Conservation (phyloP, 2,888 invertebrate genomes). For the Tanytarsus gracilentus region DNA sequence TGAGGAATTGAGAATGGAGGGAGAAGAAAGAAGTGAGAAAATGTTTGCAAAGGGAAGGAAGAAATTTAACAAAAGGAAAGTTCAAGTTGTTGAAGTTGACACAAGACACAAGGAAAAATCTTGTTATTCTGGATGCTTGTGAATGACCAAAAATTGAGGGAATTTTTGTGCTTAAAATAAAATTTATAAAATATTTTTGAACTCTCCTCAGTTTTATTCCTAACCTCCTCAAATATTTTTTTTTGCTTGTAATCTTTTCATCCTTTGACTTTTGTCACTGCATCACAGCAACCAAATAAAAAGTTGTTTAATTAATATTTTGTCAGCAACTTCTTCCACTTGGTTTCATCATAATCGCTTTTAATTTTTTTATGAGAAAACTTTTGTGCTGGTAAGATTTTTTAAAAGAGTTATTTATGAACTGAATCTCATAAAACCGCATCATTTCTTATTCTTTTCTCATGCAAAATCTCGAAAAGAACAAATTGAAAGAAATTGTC, state of each 20-base stretch:
- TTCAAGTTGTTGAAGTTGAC: conserved; percentile 17
- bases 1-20: too few relatives aligned
- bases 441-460: conserved; percentile 10
- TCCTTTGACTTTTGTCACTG: too few relatives aligned
- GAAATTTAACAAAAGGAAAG: too few relatives aligned
- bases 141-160: too few relatives aligned
- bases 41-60: not conserved
- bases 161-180: too few relatives aligned
- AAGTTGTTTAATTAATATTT: conserved; percentile 27
- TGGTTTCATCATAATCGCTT: not conserved
- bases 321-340: conserved; percentile 1
- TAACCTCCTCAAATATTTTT: not conserved
- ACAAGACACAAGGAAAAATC: conserved; percentile 15
- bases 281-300: conserved; percentile 3
- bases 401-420: conserved; percentile 25
- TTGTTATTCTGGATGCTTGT: conserved; percentile 2
- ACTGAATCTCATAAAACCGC: conserved; percentile 22
- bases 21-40: too few relatives aligned
- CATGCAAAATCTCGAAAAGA: too few relatives aligned
- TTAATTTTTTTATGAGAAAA: conserved; percentile 15
- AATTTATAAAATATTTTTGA: too few relatives aligned
- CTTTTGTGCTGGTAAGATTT: too few relatives aligned
- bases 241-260: not conserved
- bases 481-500: too few relatives aligned
- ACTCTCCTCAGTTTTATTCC: not conserved